Evolutionary conservation across 2,888 invertebrate genomes (phyloP), one percentile per base, ranked within the genome.

Genomic region (Seira ritae): DNA sequence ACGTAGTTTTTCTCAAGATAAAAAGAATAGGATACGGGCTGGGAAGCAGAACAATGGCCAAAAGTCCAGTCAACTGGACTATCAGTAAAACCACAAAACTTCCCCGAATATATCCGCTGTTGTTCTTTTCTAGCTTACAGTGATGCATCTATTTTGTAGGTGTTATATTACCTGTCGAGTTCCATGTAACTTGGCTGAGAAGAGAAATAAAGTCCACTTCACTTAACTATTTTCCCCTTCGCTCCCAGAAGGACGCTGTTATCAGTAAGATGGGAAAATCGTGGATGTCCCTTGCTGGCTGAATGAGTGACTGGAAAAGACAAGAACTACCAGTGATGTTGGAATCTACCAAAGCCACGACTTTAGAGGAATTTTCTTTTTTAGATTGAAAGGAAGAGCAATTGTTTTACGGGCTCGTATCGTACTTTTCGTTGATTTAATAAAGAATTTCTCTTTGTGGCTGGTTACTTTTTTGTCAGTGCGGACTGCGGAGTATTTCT

Each of bases 301-400:
- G 79, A 55, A 72, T 79, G 79, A 79, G 62, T 72, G 79, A 79
- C 79, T 79, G 79, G 67, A 72, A 15, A 37, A 72, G 78, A 78
- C 71, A 71, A 23, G 71, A 66, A 42, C 46, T 62, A 31, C 31
- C 8, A 78, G 60, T 19, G 23, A 17, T 15, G 50, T 42, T 50
- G 46, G 20, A 1, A 8, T 42, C 17, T 50, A 31, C 31, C 31
- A 31, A 31, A 31, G n/a, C n/a, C n/a, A n/a, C n/a, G 0, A 31
- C 46, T 70, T 70, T 24, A 3, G n/a, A n/a, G 12, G n/a, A 55
- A 55, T 15, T 55, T 19, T 70, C 20, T 15, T 70, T 22, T 3
- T n/a, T 50, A 31, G 31, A 31, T 31, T 2, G 31, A 31, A 31
- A 31, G 31, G 31, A 31, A 31, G 23, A 12, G 6, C 19, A 50